A percentile compares a stretch with the other conserved stretches of the same genome.
These are phyloP conservation scores for Deroplatys truncata DNA, from an alignment of 2,888 invertebrate species.

Conservation along the genomic window DNA sequence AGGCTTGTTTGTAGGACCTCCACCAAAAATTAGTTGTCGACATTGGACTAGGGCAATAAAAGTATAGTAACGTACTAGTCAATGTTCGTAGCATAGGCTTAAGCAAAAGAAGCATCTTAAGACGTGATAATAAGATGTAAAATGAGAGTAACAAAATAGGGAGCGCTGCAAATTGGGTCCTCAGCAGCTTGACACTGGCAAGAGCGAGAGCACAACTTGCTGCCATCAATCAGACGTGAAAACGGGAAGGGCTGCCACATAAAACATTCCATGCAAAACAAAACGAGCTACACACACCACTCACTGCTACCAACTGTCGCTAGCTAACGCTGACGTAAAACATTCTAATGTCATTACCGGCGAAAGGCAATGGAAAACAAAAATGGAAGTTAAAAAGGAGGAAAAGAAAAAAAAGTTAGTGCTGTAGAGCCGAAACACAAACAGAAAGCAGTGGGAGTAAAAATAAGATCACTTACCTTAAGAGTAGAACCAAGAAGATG, in stretches of 20 bases:
- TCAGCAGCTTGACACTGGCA: neutral
- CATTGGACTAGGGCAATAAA: too few relatives aligned
- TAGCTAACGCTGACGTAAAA: neutral
- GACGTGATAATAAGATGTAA: neutral
- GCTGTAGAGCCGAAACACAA: too few relatives aligned
- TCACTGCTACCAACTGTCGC: neutral
- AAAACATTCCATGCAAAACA: neutral
- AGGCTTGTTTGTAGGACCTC: too few relatives aligned
- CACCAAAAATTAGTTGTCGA: too few relatives aligned
- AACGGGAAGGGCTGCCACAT: neutral
- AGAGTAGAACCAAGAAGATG: too few relatives aligned
- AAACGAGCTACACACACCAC: neutral
- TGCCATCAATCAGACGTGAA: neutral
- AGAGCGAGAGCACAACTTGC: neutral
- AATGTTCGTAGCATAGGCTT: too few relatives aligned
- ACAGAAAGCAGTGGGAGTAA: too few relatives aligned
- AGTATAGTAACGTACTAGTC: too few relatives aligned
- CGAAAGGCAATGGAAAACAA: neutral
- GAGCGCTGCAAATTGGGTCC: neutral
- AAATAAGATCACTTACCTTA: too few relatives aligned
- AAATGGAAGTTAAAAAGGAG: neutral
- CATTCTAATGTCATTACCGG: neutral
- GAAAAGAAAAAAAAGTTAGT: neutral
- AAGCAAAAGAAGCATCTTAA: neutral
- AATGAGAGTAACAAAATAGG: neutral